Evolutionary conservation across 1,140 invertebrate species (phyloP), one percentile per base, ranked within the genome.

Genomic region (Hydropsyche tenuis): DNA sequence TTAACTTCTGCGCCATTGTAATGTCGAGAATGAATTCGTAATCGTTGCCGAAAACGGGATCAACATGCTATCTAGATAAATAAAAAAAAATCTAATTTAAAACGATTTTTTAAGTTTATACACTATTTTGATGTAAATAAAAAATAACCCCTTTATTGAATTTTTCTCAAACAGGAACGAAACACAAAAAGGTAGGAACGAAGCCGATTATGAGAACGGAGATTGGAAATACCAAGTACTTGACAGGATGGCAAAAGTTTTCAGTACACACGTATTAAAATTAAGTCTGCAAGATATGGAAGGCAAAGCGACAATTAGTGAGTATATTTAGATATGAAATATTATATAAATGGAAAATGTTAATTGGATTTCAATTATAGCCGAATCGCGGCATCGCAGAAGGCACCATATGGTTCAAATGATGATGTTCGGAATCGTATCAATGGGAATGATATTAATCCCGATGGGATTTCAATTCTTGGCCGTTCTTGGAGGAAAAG

Each of bases 381-480:
- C 83, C 42, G 83, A 87, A 72, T 85, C 82, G 42, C 83, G 87
- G 42, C 82, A 86, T 1, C 56, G 56, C 12, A 82, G 88, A 1
- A 82, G 87, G 1, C 85, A 86, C 14, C 86, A 89, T 5, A 87
- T 92, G 83, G 86, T 92, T 79, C 88, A 89, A 1, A 86, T 92
- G 77, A 87, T 93, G 86, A 89, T 92, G 86, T 91, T 92, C 79
- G 91, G 90, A 0, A 81, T 92, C 0, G 83, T 92, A 0, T 86
- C 91, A 12, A 88, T 92, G 79, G 90, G 90, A 0, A 88, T 90
- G 77, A 88, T 93, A 0, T 78, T 92, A 0, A 85, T 92, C 9
- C 91, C 91, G 0, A 89, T 93, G 89, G 91, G 91, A 30, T 93
- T 93, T 73, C 91, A 93, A 78, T 91, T 92, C 79, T 82, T 93